Base-by-base conservation (phyloP, 2,888 invertebrate genomes). In the Parapristionchus giblindavisi region DNA sequence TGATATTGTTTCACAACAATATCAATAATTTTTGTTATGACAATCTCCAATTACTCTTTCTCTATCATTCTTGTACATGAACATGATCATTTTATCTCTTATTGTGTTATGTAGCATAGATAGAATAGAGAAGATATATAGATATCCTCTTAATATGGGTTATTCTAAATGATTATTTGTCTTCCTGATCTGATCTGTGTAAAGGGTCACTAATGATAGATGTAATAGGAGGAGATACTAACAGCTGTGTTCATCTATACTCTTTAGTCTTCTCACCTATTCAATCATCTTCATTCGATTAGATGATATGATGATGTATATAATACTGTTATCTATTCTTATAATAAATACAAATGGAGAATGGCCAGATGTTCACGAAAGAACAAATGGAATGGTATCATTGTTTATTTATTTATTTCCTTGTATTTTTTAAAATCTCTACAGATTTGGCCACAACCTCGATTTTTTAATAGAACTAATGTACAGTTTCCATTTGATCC, bases 361-460 rank as follows among this genome's bases (percentile, higher is more conserved):
- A 0, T 71, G 70, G 70, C 70, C 70, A 21, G 40, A 71, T 71
- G 56, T 56, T 4, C 54, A 71, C 40, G 56, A 38, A 17, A 24
- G 70, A 11, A 71, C 70, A 1, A 38, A 38, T n/a, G 70, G 70
- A 71, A 71, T 32, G 40, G 70, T 40, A n/a, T n/a, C n/a, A n/a
- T n/a, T n/a, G 6, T 40, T 29, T 27, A 56, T n/a, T 32, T 56
- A 56, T 32, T 32, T n/a, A 11, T 11, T 43, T 17, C 17, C 43
- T 43, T 14, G 21, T 38, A 61, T 40, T 61, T 6, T 40, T 21
- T 65, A n/a, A 32, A 24, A n/a, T 14, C 32, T 27, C 17, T 65
- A 21, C 21, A 71, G 70, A 40, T 71, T 3, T 71, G 70, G 70
- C 70, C 70, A 0, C 68, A 71, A 24, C 70, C 70, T 6, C 70